Conservation (phyloP, 2,797 vertebrate genomes). For the Lutjanus argentimaculatus region DNA sequence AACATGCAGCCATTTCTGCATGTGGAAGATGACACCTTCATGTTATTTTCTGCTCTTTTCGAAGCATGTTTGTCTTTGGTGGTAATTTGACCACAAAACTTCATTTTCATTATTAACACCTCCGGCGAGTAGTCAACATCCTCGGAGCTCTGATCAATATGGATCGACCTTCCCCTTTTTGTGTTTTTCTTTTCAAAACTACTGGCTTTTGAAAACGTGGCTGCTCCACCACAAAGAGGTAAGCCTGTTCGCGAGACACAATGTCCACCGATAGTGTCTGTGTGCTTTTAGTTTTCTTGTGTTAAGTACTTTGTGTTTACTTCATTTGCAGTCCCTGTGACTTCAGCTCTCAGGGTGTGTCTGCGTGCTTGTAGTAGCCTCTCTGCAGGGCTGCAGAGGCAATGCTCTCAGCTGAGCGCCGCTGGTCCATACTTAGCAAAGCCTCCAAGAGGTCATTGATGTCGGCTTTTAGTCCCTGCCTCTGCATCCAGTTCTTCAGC, state of each 20-base stretch:
- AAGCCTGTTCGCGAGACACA: slow-evolving; percentile 65
- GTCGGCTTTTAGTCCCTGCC: slow-evolving; percentile 85
- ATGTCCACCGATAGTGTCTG: slow-evolving; percentile 46
- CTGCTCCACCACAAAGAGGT: slow-evolving; percentile 72
- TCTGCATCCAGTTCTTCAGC: slow-evolving; percentile 88
- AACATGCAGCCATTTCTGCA: slow-evolving; percentile 39
- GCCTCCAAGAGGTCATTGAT: slow-evolving; percentile 85
- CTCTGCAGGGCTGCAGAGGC: slow-evolving; percentile 79
- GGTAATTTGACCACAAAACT: slow-evolving; percentile 4
- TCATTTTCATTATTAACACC: slow-evolving; percentile 31
- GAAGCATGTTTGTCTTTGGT: slow-evolving; percentile 14
- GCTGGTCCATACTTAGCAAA: slow-evolving; percentile 86
- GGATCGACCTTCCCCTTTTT: slow-evolving; percentile 67
- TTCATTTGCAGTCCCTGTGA: slow-evolving; percentile 15
- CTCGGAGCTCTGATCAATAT: slow-evolving; percentile 44
- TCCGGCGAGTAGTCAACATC: slow-evolving; percentile 54
- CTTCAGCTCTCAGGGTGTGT: slow-evolving; percentile 64
- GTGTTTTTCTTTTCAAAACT: slow-evolving; percentile 60
- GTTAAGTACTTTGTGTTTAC: slow-evolving; percentile 49
- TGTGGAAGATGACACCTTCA: slow-evolving; percentile 38
- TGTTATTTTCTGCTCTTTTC: slow-evolving; percentile 22
- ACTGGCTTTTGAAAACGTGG: slow-evolving; percentile 77
- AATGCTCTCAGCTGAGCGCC: slow-evolving; percentile 86
- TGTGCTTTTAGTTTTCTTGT: slow-evolving; percentile 64
- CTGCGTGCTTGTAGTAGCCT: slow-evolving; percentile 84